phyloP scores from a whole-genome alignment of 2,113 vertebrate species.

The Tichodroma muraria region DNA sequence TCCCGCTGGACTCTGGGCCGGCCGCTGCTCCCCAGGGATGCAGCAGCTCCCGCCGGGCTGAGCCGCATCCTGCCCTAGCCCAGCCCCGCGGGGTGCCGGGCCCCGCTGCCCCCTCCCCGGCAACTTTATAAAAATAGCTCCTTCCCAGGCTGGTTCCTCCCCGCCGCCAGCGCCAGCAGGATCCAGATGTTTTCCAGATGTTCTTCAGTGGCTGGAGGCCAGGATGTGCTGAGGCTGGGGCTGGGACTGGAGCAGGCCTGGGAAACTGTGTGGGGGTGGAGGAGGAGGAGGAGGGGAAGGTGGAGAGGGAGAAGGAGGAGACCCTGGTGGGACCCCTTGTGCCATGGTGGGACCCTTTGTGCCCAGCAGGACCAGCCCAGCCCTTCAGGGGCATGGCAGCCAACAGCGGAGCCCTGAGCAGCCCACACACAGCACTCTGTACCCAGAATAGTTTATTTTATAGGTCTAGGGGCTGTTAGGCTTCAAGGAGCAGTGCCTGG shows the following conservation, averaged over 20 bases:
- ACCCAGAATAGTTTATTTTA: background rate
- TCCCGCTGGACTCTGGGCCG: background rate
- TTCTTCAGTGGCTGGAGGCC: slow-evolving; percentile 19
- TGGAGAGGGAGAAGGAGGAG: background rate
- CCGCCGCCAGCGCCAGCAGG: slow-evolving; percentile 9
- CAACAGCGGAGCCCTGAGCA: background rate
- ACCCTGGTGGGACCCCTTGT: background rate
- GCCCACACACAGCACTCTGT: background rate
- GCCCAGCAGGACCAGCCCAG: background rate
- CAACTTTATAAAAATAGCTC: slow-evolving; percentile 65
- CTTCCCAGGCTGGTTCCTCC: slow-evolving; percentile 65
- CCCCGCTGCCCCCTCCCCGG: background rate
- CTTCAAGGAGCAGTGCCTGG: too few relatives aligned
- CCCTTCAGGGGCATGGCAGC: accelerated
- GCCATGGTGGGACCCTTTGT: background rate
- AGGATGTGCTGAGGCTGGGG: background rate
- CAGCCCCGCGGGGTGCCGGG: background rate
- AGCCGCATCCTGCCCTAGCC: background rate
- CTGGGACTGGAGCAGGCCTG: background rate
- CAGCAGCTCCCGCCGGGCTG: background rate
- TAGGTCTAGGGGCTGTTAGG: accelerated
- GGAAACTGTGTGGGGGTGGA: background rate
- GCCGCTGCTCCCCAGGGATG: background rate
- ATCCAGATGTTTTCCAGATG: slow-evolving; percentile 80
- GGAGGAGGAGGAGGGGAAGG: background rate